These are phyloP conservation scores for Drosophila punjabiensis DNA, from an alignment of 1,140 invertebrate genomes.

Conservation along the genomic window DNA sequence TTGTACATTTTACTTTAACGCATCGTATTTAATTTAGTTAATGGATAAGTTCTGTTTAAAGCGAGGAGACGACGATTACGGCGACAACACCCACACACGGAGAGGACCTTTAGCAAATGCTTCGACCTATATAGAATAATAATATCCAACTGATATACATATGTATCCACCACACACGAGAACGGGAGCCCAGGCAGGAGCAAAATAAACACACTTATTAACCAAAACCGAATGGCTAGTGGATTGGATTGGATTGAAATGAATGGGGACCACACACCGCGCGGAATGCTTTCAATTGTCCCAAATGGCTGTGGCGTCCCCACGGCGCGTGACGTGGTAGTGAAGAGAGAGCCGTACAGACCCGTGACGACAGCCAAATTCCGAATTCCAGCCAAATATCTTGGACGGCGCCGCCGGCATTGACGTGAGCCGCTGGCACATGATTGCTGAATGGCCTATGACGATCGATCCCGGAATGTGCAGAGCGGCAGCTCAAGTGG, in stretches of 20 bases:
- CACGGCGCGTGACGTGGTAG: conserved; percentile 63
- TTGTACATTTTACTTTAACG: conserved; percentile 77
- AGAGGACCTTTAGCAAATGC: conserved; percentile 48
- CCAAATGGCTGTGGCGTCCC: conserved; percentile 65
- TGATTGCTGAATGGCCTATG: conserved; percentile 61
- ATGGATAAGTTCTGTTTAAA: conserved; percentile 68
- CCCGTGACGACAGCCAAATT: conserved; percentile 74
- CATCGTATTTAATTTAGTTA: conserved; percentile 79
- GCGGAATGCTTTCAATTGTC: conserved; percentile 37
- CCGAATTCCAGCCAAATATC: conserved; percentile 63
- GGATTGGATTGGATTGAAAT: conserved; percentile 18
- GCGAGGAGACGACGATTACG: conserved; percentile 29
- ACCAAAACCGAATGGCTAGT: conserved; percentile 24
- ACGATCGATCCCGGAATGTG: conserved; percentile 62
- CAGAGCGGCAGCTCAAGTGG: conserved; percentile 62
- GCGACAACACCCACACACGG: conserved; percentile 28
- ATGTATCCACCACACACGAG: conserved; percentile 36
- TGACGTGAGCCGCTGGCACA: conserved; percentile 66
- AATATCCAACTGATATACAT: conserved; percentile 37
- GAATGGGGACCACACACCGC: conserved; percentile 30
- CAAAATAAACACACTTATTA: conserved; percentile 46
- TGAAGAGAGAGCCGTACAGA: conserved; percentile 43
- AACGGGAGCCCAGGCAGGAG: conserved; percentile 13
- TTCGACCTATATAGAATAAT: conserved; percentile 40
- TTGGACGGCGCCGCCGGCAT: conserved; percentile 48